A percentile compares a stretch with the other conserved stretches of the same genome.
phyloP scores from a whole-genome alignment of 2,888 invertebrate species.

The Neoaliturus tenellus region DNA sequence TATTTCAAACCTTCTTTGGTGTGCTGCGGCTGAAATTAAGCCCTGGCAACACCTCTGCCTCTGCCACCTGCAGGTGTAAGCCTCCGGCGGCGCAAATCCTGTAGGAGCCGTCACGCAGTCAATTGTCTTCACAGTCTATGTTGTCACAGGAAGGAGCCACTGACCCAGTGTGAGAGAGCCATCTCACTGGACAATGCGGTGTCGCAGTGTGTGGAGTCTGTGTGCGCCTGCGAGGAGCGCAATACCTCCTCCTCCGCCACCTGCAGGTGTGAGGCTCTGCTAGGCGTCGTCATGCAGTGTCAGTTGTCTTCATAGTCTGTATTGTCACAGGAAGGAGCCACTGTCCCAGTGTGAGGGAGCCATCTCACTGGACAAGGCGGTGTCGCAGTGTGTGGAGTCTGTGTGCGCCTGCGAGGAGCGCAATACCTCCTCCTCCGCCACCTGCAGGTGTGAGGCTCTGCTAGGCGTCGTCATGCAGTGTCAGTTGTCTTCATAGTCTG shows the following conservation, averaged over 20 bases:
- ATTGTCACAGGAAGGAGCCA: constrained; percentile 76
- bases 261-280: constrained; percentile 83
- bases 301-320: too few species aligned
- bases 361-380: constrained; percentile 81
- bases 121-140: too few species aligned
- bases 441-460: constrained; percentile 83
- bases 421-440: constrained; percentile 69
- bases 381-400: constrained; percentile 84
- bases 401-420: constrained; percentile 83
- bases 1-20: constrained; percentile 82
- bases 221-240: constrained; percentile 82
- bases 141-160: constrained; percentile 76
- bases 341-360: constrained; percentile 79
- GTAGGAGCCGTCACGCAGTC: constrained; percentile 84
- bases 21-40: too few species aligned
- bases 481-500: too few species aligned
- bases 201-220: constrained; percentile 83
- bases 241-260: constrained; percentile 70
- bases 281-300: constrained; percentile 84
- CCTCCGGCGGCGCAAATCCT: too few species aligned
- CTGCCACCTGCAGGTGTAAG: constrained; percentile 80
- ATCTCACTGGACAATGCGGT: constrained; percentile 82
- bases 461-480: constrained; percentile 86
- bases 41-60: constrained; percentile 67
- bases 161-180: constrained; percentile 79